A percentile compares a stretch with the other conserved stretches of the same genome.
phyloP scores from a whole-genome alignment of 2,113 vertebrate species.

The Anhinga anhinga region DNA sequence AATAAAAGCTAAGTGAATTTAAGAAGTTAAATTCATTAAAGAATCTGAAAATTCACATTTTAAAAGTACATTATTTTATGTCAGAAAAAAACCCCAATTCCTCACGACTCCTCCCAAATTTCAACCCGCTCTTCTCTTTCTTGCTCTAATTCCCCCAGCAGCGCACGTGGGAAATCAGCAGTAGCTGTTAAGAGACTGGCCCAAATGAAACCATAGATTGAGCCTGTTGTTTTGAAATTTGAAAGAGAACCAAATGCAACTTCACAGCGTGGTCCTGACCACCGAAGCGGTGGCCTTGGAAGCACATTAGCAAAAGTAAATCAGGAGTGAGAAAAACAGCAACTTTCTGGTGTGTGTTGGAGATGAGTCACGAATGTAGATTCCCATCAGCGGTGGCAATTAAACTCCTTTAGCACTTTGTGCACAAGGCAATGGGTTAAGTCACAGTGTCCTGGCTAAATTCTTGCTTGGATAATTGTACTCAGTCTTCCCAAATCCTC shows the following conservation, averaged over 20 bases:
- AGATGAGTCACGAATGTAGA: background rate
- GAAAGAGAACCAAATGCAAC: background rate
- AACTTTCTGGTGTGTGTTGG: background rate
- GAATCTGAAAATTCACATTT: background rate
- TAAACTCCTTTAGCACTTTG: background rate
- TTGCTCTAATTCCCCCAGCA: background rate
- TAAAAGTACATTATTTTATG: background rate
- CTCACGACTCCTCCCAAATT: background rate
- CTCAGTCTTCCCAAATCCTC: background rate
- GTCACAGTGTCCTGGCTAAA: background rate
- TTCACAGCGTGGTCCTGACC: background rate
- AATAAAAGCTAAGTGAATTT: background rate
- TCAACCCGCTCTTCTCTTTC: background rate
- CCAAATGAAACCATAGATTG: background rate
- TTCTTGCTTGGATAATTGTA: background rate
- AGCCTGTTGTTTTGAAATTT: background rate
- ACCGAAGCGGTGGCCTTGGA: background rate
- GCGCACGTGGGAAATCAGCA: accelerated
- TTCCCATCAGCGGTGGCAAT: background rate
- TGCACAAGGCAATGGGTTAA: background rate
- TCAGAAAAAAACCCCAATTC: background rate
- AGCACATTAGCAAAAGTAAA: background rate
- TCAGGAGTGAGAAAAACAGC: background rate
- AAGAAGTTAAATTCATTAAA: background rate
- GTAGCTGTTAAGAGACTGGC: background rate